Evolutionary conservation across 2,888 invertebrate species (phyloP).

Genomic region (Entomobrya proxima): DNA sequence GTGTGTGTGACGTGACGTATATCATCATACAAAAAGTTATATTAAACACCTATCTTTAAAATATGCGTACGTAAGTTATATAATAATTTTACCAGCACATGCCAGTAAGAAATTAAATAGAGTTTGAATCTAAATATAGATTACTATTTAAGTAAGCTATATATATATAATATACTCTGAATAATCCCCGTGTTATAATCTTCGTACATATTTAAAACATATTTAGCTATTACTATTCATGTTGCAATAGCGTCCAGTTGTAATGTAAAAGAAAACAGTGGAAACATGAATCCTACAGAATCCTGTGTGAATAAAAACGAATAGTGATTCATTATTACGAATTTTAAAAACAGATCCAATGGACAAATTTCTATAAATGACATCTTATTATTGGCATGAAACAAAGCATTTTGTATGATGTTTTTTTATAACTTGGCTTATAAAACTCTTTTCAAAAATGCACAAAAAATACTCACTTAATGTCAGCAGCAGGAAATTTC

Average conservation of each 20-base stretch:
- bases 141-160: slow-evolving; percentile 59
- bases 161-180: slow-evolving; percentile 59
- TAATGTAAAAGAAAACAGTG: slow-evolving; percentile 42
- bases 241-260: slow-evolving; percentile 69
- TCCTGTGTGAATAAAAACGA: slow-evolving; percentile 67
- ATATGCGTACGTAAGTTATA: too few relatives aligned
- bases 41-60: too few relatives aligned
- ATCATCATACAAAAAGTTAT: slow-evolving; percentile 34
- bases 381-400: too few relatives aligned
- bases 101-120: slow-evolving; percentile 70
- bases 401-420: too few relatives aligned
- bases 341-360: too few relatives aligned
- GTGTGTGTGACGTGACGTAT: too few relatives aligned
- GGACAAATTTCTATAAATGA: too few relatives aligned
- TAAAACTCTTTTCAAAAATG: too few relatives aligned
- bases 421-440: too few relatives aligned
- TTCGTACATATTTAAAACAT: slow-evolving; percentile 48
- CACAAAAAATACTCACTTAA: too few relatives aligned
- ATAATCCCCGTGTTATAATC: slow-evolving; percentile 68
- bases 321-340: slow-evolving; percentile 67
- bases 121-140: too few relatives aligned
- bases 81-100: slow-evolving; percentile 66
- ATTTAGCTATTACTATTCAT: slow-evolving; percentile 59
- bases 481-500: too few relatives aligned
- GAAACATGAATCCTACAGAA: slow-evolving; percentile 62